A percentile compares a stretch with the other conserved stretches of the same genome.
phyloP scores from a whole-genome alignment of 2,113 vertebrate genomes.

The Paratilapia polleni region DNA sequence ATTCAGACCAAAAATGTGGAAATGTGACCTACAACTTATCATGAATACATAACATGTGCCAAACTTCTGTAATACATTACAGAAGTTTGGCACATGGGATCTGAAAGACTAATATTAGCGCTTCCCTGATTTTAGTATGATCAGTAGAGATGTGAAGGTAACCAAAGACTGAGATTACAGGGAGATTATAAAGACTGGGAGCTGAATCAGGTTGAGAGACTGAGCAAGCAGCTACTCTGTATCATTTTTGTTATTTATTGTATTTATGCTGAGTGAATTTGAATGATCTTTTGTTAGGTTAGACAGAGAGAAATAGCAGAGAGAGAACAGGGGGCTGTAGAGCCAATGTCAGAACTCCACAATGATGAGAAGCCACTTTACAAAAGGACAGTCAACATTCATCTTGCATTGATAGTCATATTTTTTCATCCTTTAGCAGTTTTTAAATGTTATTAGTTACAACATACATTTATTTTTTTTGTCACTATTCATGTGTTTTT shows the following conservation, averaged over 20 bases:
- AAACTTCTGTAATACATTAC: not conserved
- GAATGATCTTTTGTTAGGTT: not conserved
- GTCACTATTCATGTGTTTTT: constrained; percentile 41
- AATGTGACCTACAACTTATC: not conserved
- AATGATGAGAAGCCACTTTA: constrained; percentile 33
- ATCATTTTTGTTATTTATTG: constrained; percentile 67
- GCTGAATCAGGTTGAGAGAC: constrained; percentile 6
- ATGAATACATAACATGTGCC: too few species aligned
- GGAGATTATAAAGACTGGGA: not conserved
- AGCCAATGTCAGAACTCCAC: constrained; percentile 11
- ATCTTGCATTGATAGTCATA: constrained; percentile 21
- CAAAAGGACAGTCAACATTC: constrained; percentile 36
- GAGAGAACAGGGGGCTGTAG: constrained; percentile 14
- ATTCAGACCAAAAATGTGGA: not conserved
- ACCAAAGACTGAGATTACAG: constrained; percentile 4
- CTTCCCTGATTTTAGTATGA: not conserved
- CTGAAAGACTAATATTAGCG: not conserved
- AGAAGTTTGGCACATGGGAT: not conserved
- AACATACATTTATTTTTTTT: constrained; percentile 33
- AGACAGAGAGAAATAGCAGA: constrained; percentile 17
- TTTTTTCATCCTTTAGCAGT: constrained; percentile 23
- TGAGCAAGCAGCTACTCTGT: constrained; percentile 19
- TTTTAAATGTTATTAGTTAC: constrained; percentile 33
- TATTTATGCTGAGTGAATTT: constrained; percentile 60
- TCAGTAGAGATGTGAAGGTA: constrained; percentile 13